Evolutionary conservation across 30 jellyfish, hydroid and myxozoan genomes (phyloP).

Genomic region (Turritopsis dohrnii): DNA sequence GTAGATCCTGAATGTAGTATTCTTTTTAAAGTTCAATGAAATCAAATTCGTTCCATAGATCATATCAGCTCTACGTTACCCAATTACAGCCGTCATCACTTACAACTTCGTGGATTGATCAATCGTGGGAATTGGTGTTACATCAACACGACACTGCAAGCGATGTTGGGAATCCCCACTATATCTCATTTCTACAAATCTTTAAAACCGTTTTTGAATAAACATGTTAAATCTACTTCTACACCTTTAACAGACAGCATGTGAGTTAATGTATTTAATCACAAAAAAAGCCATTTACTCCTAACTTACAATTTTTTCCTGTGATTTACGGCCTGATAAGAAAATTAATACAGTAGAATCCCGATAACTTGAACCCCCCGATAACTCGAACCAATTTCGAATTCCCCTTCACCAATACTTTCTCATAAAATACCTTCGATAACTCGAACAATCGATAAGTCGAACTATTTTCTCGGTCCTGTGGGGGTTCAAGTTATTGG

Average conservation of each 20-base stretch:
- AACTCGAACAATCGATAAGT: no score
- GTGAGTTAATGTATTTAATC: constrained; percentile 32
- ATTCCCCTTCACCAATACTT: no score
- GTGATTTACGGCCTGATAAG: not conserved
- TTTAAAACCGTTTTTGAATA: constrained; percentile 38
- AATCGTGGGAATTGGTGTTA: constrained; percentile 96
- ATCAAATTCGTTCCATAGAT: constrained; percentile 6
- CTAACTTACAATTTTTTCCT: not conserved
- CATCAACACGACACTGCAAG: constrained; percentile 94
- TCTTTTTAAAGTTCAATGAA: no score
- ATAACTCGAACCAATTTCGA: no score
- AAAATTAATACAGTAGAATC: no score
- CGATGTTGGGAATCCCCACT: constrained; percentile 68
- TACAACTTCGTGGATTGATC: constrained; percentile 87
- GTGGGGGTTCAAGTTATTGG: no score
- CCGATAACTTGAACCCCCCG: no score
- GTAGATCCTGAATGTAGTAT: no score
- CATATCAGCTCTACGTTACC: not conserved
- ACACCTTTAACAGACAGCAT: constrained; percentile 90
- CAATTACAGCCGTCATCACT: constrained; percentile 30
- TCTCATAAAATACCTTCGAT: no score
- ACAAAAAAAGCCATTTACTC: not conserved
- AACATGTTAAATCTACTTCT: constrained; percentile 43
- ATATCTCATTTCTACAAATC: constrained; percentile 66
- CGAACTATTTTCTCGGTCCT: no score